phyloP scores from a whole-genome alignment of 2,888 invertebrate genomes.

The Itoplectis maculator region DNA sequence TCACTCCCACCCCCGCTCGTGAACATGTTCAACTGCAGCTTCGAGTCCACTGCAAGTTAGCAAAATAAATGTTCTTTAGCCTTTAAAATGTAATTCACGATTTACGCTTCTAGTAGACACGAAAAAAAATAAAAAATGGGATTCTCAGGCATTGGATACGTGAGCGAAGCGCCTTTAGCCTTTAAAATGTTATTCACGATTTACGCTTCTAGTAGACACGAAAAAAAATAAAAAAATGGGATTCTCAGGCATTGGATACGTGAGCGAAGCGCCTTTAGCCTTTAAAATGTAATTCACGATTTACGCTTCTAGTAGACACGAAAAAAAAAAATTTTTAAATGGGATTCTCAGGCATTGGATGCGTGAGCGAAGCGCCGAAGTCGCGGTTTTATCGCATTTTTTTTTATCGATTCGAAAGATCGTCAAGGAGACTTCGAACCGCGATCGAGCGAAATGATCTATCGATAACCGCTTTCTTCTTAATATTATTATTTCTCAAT shows the following conservation, averaged over 20 bases:
- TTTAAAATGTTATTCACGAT: too few species aligned
- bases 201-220: neutral
- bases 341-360: constrained; percentile 42
- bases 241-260: too few species aligned
- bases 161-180: too few species aligned
- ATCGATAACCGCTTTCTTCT: constrained; percentile 22
- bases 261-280: too few species aligned
- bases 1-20: constrained; percentile 77
- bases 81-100: neutral
- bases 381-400: constrained; percentile 59
- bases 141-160: too few species aligned
- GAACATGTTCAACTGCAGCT: constrained; percentile 82
- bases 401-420: constrained; percentile 54
- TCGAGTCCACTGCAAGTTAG: constrained; percentile 82
- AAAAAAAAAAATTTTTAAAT: constrained; percentile 11
- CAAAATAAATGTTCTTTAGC: constrained; percentile 8
- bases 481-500: constrained; percentile 26
- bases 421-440: constrained; percentile 61
- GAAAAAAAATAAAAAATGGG: constrained; percentile 9
- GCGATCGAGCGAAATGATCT: constrained; percentile 39
- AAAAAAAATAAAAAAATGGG: constrained; percentile 9
- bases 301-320: neutral
- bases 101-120: neutral
- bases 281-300: too few species aligned
- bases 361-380: constrained; percentile 54